Evolutionary conservation across 30 jellyfish, hydroid and myxozoan species (phyloP).

Genomic region (Hydractinia symbiolongicarpus): DNA sequence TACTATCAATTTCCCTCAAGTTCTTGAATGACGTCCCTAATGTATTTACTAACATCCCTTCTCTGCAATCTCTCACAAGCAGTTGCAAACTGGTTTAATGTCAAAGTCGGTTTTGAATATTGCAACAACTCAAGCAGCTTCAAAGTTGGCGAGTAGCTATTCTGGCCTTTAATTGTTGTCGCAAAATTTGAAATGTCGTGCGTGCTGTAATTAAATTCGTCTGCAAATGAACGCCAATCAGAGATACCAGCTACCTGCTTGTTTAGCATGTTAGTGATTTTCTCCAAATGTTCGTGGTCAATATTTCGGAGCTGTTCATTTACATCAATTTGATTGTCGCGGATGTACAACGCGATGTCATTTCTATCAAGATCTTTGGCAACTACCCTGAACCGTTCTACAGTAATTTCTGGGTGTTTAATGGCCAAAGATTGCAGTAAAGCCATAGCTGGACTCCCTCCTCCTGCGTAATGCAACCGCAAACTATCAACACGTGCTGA

Average conservation of each 20-base stretch:
- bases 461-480: constrained; percentile 9
- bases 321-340: background rate
- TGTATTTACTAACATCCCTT: background rate
- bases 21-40: too few species aligned
- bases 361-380: background rate
- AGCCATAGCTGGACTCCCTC: constrained; percentile 16
- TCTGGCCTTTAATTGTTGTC: background rate
- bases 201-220: background rate
- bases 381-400: background rate
- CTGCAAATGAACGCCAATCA: constrained; percentile 8
- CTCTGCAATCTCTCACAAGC: background rate
- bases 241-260: background rate
- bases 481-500: background rate
- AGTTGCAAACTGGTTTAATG: background rate
- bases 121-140: background rate
- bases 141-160: constrained; percentile 10
- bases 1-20: background rate
- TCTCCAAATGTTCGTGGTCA: background rate
- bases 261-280: background rate
- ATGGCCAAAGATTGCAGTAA: background rate
- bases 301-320: constrained; percentile 12
- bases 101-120: background rate
- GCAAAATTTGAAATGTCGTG: background rate
- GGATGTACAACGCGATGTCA: background rate
- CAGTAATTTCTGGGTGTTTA: background rate